These are phyloP conservation scores for Sphaeridia pumilis DNA, from an alignment of 2,888 invertebrate genomes.

Conservation along the genomic window DNA sequence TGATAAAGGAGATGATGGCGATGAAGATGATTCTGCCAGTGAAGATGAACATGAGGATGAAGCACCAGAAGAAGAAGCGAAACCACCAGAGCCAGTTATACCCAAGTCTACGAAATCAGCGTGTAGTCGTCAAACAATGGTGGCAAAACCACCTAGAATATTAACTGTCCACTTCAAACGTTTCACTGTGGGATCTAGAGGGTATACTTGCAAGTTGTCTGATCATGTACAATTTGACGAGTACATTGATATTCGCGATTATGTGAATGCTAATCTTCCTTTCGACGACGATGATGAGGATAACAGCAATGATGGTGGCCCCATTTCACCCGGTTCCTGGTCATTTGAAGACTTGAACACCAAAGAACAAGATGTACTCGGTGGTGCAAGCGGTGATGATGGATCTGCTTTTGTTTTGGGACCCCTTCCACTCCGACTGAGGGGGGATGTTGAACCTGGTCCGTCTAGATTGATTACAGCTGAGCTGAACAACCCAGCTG, in stretches of 20 bases:
- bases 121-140: slow-evolving; percentile 58
- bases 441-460: no score
- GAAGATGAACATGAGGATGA: slow-evolving; percentile 1
- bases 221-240: slow-evolving; percentile 69
- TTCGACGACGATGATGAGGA: background rate
- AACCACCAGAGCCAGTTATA: background rate
- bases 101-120: slow-evolving; percentile 37
- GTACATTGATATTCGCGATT: slow-evolving; percentile 12
- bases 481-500: background rate
- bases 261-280: background rate
- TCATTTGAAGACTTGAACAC: slow-evolving; percentile 4
- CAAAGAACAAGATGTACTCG: slow-evolving; percentile 3
- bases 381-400: background rate
- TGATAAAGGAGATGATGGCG: background rate
- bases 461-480: background rate
- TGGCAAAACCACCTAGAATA: slow-evolving; percentile 83
- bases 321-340: slow-evolving; percentile 1
- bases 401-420: no score
- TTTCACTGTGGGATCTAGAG: slow-evolving; percentile 67
- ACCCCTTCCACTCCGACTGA: no score
- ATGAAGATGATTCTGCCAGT: slow-evolving; percentile 1
- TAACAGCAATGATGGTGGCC: background rate
- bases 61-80: background rate
- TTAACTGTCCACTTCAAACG: slow-evolving; percentile 90
- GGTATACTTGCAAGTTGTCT: slow-evolving; percentile 66